Conservation (phyloP, 2,797 vertebrate genomes). For the Selene dorsalis region DNA sequence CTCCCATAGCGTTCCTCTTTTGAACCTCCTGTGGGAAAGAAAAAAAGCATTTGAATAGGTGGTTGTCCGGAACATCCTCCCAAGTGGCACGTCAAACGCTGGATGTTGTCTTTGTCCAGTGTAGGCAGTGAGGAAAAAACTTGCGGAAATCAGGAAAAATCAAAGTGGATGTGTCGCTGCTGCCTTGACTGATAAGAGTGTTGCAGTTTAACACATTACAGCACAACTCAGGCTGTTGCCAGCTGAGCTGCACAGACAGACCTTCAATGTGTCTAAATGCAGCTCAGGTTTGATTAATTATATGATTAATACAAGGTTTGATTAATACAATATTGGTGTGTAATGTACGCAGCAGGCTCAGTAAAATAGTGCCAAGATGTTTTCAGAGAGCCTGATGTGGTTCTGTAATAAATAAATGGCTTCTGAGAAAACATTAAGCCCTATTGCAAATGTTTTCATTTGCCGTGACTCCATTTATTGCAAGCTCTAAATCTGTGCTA, state of each 20-base stretch:
- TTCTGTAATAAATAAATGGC: constrained; percentile 55
- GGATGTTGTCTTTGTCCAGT: constrained; percentile 66
- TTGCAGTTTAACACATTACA: constrained; percentile 19
- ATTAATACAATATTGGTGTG: constrained; percentile 44
- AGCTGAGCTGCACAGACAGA: constrained; percentile 42
- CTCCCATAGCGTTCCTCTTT: constrained; percentile 68
- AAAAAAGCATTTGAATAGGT: constrained; percentile 68
- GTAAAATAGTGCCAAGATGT: constrained; percentile 38
- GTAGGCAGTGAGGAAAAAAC: constrained; percentile 31
- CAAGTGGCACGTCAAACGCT: constrained; percentile 64
- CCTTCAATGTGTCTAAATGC: background rate
- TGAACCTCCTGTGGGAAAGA: constrained; percentile 75
- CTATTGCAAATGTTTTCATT: constrained; percentile 61
- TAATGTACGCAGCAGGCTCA: constrained; percentile 45
- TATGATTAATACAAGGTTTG: constrained; percentile 55
- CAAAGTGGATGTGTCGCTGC: constrained; percentile 52
- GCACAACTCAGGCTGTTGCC: constrained; percentile 22
- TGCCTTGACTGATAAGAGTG: constrained; percentile 58
- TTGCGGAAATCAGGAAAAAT: constrained; percentile 54
- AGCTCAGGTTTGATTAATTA: constrained; percentile 46
- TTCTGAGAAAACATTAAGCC: constrained; percentile 56
- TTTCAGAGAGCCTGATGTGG: constrained; percentile 44
- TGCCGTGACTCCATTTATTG: constrained; percentile 55
- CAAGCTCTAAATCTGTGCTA: constrained; percentile 51
- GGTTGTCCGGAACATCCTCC: constrained; percentile 78